Conservation (phyloP, 2,797 vertebrate genomes). For the Novumbra hubbsi region DNA sequence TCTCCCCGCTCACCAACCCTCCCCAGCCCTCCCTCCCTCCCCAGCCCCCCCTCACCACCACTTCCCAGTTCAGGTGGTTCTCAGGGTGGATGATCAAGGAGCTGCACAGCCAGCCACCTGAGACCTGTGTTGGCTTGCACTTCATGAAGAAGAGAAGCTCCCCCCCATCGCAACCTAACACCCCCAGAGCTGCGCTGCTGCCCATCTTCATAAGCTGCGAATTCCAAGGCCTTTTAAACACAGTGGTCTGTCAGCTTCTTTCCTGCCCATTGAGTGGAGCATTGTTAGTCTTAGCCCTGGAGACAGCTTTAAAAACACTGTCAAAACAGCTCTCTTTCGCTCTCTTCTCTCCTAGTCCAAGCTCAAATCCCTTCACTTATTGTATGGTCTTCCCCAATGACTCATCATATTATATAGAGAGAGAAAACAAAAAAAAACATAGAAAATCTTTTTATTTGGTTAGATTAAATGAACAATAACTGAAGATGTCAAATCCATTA, state of each 20-base stretch:
- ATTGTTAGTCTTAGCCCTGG: conserved; percentile 55
- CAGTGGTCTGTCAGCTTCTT: conserved; percentile 64
- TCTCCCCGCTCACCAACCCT: neutral
- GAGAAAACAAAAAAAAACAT: conserved; percentile 18
- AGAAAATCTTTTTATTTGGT: conserved; percentile 18
- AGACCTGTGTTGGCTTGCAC: conserved; percentile 67
- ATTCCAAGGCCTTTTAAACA: conserved; percentile 67
- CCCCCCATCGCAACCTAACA: neutral
- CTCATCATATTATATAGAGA: conserved; percentile 42
- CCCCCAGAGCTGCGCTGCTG: conserved; percentile 18
- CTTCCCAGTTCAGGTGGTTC: conserved; percentile 56
- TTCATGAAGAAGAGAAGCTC: conserved; percentile 34
- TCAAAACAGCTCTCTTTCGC: conserved; percentile 47
- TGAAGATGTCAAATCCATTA: conserved; percentile 10
- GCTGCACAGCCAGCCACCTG: conserved; percentile 59
- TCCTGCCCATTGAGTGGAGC: conserved; percentile 58
- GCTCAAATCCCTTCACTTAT: conserved; percentile 39
- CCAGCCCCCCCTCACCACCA: neutral
- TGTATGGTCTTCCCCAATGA: conserved; percentile 31
- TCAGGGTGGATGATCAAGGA: conserved; percentile 68
- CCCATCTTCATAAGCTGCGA: conserved; percentile 51
- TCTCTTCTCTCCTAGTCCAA: neutral
- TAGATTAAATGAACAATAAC: neutral
- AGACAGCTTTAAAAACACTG: conserved; percentile 58
- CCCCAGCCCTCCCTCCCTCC: conserved; percentile 10